A percentile compares a stretch with the other conserved stretches of the same genome.
Evolutionary conservation across 2,888 invertebrate genomes (phyloP).

Genomic region (Xylocampa areola): DNA sequence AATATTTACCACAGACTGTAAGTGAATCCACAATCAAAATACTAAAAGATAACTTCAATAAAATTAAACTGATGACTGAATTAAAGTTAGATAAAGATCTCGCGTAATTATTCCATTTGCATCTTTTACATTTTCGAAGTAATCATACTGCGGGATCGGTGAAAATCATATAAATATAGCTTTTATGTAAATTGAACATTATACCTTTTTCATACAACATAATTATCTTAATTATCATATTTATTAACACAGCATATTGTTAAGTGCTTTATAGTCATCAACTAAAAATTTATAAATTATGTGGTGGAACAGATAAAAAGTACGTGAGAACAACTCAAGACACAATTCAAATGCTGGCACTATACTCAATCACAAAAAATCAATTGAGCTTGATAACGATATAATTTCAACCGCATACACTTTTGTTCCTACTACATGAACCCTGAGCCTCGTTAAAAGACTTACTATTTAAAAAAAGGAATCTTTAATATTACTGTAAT

Average conservation of each 20-base stretch:
- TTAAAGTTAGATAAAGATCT: slow-evolving; percentile 41
- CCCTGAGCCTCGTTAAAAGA: too few relatives aligned
- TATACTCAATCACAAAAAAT: too few relatives aligned
- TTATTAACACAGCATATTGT: slow-evolving; percentile 12
- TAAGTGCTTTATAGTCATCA: not conserved
- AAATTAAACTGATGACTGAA: slow-evolving; percentile 36
- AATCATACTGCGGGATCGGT: slow-evolving; percentile 28
- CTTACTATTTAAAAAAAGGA: too few relatives aligned
- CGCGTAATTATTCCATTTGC: slow-evolving; percentile 8
- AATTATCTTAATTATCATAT: slow-evolving; percentile 5
- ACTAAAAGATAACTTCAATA: slow-evolving; percentile 21
- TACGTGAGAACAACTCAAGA: not conserved
- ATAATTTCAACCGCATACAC: too few relatives aligned
- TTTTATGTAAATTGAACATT: slow-evolving; percentile 27
- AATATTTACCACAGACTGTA: slow-evolving; percentile 30
- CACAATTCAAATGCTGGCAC: too few relatives aligned
- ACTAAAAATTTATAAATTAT: not conserved
- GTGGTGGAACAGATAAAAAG: not conserved
- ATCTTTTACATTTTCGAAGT: slow-evolving; percentile 19
- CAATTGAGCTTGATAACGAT: too few relatives aligned
- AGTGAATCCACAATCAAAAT: slow-evolving; percentile 17
- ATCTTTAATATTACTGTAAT: too few relatives aligned
- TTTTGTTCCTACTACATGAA: too few relatives aligned
- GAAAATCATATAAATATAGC: slow-evolving; percentile 30
- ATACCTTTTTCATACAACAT: not conserved